A percentile compares a stretch with the other conserved stretches of the same genome.
These are phyloP conservation scores for Labroides dimidiatus DNA, from an alignment of 2,797 vertebrate genomes.

Conservation along the genomic window DNA sequence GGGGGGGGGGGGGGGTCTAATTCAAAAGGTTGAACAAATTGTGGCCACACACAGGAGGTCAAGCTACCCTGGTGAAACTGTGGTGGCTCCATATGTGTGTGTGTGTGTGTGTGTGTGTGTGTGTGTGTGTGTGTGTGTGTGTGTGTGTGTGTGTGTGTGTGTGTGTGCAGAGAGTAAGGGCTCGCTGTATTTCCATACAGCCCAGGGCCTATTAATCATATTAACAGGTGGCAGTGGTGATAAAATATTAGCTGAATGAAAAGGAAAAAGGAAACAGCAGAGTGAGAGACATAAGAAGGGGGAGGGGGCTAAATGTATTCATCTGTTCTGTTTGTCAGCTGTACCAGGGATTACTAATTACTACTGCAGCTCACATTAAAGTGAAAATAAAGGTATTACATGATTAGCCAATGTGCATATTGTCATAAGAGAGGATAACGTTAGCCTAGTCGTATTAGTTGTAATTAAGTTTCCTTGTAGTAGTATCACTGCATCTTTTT, in stretches of 20 bases:
- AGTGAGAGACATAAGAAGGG: background rate
- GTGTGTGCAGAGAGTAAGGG: background rate
- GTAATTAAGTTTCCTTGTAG: no score
- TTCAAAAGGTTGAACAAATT: conserved; percentile 69
- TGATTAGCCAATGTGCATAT: conserved; percentile 9
- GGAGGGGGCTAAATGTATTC: conserved; percentile 22
- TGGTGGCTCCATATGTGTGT: conserved; percentile 12
- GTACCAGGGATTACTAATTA: conserved; percentile 39
- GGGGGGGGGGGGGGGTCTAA: no score
- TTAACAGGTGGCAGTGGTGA: conserved; percentile 71
- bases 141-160: conserved; percentile 6
- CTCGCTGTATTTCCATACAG: conserved; percentile 40
- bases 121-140: background rate
- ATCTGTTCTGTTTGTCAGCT: conserved; percentile 23
- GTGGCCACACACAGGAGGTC: conserved; percentile 58
- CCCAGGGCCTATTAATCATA: conserved; percentile 63
- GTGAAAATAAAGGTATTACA: conserved; percentile 11
- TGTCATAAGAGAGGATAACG: background rate
- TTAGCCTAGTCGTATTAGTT: no score
- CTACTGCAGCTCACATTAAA: conserved; percentile 17
- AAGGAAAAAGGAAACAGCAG: conserved; percentile 29
- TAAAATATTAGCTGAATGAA: conserved; percentile 60
- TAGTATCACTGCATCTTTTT: no score
- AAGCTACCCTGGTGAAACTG: conserved; percentile 40
- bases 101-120: conserved; percentile 2